phyloP scores from a whole-genome alignment of 2,113 vertebrate genomes.

The Lampris megalopsis region DNA sequence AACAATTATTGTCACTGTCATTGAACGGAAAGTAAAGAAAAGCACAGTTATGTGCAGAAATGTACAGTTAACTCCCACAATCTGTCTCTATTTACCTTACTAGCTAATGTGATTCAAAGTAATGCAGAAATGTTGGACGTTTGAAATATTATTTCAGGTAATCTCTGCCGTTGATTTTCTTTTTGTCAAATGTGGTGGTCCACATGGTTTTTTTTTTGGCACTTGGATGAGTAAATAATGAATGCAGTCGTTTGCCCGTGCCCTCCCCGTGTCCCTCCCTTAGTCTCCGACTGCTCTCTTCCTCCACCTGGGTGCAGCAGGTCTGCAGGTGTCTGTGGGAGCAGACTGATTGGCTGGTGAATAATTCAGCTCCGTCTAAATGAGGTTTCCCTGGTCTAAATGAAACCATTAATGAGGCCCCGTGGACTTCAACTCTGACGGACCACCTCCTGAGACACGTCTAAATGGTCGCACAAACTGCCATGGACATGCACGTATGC shows the following conservation, averaged over 20 bases:
- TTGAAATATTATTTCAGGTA: too few species aligned
- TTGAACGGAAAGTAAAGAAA: too few species aligned
- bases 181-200: too few species aligned
- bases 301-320: conserved; percentile 14
- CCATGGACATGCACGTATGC: background rate
- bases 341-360: conserved; percentile 41
- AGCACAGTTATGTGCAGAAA: too few species aligned
- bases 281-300: background rate
- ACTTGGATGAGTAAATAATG: too few species aligned
- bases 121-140: too few species aligned
- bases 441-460: conserved; percentile 1
- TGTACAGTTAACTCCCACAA: too few species aligned
- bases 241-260: background rate
- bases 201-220: too few species aligned
- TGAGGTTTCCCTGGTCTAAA: conserved; percentile 56
- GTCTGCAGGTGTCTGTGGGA: conserved; percentile 14
- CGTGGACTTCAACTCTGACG: conserved; percentile 19
- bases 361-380: conserved; percentile 64
- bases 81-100: too few species aligned
- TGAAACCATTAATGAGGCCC: conserved; percentile 67
- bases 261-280: background rate
- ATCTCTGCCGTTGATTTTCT: too few species aligned
- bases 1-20: too few species aligned
- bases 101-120: too few species aligned
- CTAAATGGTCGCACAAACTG: background rate